Evolutionary conservation across 2,888 invertebrate species (phyloP), one percentile per base, ranked within the genome.

Genomic region (Sarcophaga caerulescens): DNA sequence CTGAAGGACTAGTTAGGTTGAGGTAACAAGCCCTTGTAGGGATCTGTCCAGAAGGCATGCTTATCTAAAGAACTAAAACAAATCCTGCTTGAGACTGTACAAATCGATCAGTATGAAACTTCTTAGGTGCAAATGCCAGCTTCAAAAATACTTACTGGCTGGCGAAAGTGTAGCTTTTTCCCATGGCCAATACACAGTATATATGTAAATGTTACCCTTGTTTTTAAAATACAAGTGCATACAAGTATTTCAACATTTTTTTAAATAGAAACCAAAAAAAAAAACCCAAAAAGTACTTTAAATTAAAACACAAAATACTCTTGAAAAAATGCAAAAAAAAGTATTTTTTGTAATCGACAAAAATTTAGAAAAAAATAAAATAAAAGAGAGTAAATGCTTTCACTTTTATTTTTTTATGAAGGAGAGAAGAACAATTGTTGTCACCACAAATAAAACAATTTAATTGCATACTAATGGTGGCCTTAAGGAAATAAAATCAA

Each of bases 401-500:
- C 84, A 86, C 86, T 86, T 86, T 86, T 86, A 85, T 85, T 86
- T 71, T 71, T 81, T 73, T 77, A 77, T 86, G 69, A 63, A 23
- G 59, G 25, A 57, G 63, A 74, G 75, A 63, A 44, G 57, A 80
- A 83, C 83, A 84, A 81, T 84, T 84, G 69, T 86, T 86, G 86
- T 86, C 86, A 78, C 84, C 84, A 81, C 86, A 86, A 86, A 86
- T 86, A 84, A 84, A 86, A 86, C 85, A 75, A 84, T 87, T 87
- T 87, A 87, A 87, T 87, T 87, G 87, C 87, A 85, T 85, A 85
- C 84, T 85, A 84, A 85, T 87, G 35, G 85, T 76, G 85, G 81
- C 81, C 85, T 85, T 77, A 79, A 81, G 87, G 85, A 70, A 77
- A 80, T 45, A 59, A 57, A 65, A 66, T n/a, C 59, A 85, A 62